Conservation (phyloP, 2,888 invertebrate genomes). For the Melieria omissa region DNA sequence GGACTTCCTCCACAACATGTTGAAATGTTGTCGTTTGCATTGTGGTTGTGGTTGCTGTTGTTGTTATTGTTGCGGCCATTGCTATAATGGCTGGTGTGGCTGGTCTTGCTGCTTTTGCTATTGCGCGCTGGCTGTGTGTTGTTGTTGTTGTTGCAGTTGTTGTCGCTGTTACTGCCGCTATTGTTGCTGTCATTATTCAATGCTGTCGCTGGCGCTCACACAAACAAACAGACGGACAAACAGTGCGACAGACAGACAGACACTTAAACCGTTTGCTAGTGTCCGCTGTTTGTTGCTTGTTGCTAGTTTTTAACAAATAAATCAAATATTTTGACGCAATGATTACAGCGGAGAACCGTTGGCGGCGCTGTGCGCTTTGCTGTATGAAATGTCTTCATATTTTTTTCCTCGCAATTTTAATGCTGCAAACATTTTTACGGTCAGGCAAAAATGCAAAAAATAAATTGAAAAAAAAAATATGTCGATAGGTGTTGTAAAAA, state of each 20-base stretch:
- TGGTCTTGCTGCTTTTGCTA: background rate
- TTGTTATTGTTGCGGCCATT: slow-evolving; percentile 26
- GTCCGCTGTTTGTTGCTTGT: slow-evolving; percentile 17
- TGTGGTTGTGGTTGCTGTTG: slow-evolving; percentile 25
- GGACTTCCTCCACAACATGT: slow-evolving; percentile 42
- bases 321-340: slow-evolving; percentile 52
- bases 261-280: background rate
- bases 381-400: slow-evolving; percentile 9
- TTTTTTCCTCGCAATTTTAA: slow-evolving; percentile 4
- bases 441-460: background rate
- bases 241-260: background rate
- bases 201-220: slow-evolving; percentile 2
- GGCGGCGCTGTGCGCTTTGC: slow-evolving; percentile 9
- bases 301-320: slow-evolving; percentile 44
- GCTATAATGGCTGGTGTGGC: slow-evolving; percentile 1
- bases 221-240: background rate
- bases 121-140: slow-evolving; percentile 8
- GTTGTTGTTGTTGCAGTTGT: slow-evolving; percentile 16
- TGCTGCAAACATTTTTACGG: background rate
- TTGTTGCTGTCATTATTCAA: slow-evolving; percentile 27
- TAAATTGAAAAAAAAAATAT: slow-evolving; percentile 27
- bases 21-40: slow-evolving; percentile 37
- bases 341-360: slow-evolving; percentile 43
- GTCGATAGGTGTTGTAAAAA: slow-evolving; percentile 34
- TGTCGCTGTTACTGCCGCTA: slow-evolving; percentile 16